Evolutionary conservation across 92 coral and sea anemone species (phyloP).

Genomic region (Epizoanthus illoricatus): DNA sequence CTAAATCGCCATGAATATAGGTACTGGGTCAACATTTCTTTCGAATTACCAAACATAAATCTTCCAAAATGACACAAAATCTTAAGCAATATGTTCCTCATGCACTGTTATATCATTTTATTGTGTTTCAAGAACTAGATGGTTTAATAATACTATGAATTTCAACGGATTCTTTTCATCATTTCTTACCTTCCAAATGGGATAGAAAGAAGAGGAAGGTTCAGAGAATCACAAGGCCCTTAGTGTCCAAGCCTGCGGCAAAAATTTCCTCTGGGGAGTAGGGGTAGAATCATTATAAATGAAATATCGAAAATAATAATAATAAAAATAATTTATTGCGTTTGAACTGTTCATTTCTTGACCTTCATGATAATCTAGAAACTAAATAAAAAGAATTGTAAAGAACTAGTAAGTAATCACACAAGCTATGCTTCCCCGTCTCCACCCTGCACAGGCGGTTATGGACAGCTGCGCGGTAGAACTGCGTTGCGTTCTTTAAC

Average conservation of each 20-base stretch:
- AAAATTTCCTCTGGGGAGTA: background rate
- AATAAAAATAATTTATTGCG: too few species aligned
- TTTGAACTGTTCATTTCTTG: too few species aligned
- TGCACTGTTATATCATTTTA: slow-evolving; percentile 15
- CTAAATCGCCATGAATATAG: too few species aligned
- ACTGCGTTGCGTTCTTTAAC: background rate
- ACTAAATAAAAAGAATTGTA: too few species aligned
- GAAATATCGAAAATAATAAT: background rate
- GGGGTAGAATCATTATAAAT: background rate
- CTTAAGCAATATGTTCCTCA: background rate
- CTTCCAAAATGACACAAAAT: background rate
- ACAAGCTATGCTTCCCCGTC: too few species aligned
- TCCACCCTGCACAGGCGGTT: slow-evolving; percentile 8
- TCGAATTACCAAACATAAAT: too few species aligned
- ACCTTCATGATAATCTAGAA: background rate
- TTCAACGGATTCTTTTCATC: background rate
- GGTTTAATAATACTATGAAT: background rate
- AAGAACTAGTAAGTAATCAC: too few species aligned
- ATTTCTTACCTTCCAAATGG: slow-evolving; percentile 33
- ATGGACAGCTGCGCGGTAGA: background rate
- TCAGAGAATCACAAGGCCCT: background rate
- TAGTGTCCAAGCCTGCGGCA: slow-evolving; percentile 25
- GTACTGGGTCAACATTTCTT: too few species aligned
- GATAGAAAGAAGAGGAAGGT: slow-evolving; percentile 33
- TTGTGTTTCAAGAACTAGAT: background rate